Evolutionary conservation across 2,113 vertebrate species (phyloP), one percentile per base, ranked within the genome.

Genomic region (Chaenocephalus aceratus): DNA sequence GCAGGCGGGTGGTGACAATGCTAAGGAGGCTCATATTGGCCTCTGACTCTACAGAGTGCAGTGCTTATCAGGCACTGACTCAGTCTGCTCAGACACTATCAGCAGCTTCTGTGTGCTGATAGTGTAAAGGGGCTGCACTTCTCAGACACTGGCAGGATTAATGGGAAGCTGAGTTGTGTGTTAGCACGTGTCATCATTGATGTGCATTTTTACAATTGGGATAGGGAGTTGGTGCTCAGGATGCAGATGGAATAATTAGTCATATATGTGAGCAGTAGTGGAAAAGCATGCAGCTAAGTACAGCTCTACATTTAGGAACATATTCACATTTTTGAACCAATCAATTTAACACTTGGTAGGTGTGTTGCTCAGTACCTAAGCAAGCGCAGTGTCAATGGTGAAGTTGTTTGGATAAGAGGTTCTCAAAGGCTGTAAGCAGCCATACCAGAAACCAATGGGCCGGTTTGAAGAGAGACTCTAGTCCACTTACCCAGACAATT

Each of bases 51-150:
- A 66, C 83, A 82, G 72, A 89, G 77, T 59, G 34, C 41, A 48
- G 41, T 74, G 83, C 83, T 91, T 83, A 89, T 91, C 88, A 72
- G 80, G 62, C 75, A 63, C 91, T 86, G 86, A 89, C 85, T 80
- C 76, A 46, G 44, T 2, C 5, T 71, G 72, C 75, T 89, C 74
- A 67, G 36, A 77, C 49, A 4, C 14, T 63, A 80, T 88, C 89
- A 86, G 90, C 90, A 83, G 76, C 84, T 77, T 72, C 45, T 67
- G 75, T 82, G 67, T 79, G 86, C 79, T 75, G 82, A 84, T 61
- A 73, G 44, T 56, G 9, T 49, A 62, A 74, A 89, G 79, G 45
- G 66, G 59, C 64, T 69, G 73, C 66, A 60, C 73, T 81, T 75
- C 62, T 7, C 66, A 77, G 51, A 84, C 75, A 70, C 6, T 23